Conservation (phyloP, 2,113 vertebrate genomes). For the Eleginops maclovinus region DNA sequence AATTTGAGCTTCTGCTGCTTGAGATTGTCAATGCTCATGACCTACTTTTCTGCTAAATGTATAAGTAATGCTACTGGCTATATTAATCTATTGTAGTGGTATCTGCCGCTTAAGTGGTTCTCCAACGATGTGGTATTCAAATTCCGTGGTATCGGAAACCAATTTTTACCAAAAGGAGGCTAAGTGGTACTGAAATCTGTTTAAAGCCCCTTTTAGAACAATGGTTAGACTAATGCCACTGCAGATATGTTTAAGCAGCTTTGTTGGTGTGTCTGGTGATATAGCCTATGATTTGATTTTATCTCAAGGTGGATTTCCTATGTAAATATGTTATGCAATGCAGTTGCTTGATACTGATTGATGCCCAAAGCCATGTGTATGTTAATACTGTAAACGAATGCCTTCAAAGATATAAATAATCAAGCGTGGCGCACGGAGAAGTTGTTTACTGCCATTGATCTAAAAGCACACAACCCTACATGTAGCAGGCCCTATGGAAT, state of each 20-base stretch:
- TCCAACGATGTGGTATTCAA: background rate
- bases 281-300: background rate
- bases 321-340: background rate
- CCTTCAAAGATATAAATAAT: conserved; percentile 50
- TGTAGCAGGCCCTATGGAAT: conserved; percentile 33
- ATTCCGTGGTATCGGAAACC: too few relatives aligned
- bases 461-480: conserved; percentile 23
- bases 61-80: too few relatives aligned
- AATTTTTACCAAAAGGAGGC: background rate
- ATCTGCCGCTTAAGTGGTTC: background rate
- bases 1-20: background rate
- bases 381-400: conserved; percentile 22
- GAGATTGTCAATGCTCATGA: background rate
- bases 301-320: background rate
- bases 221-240: background rate
- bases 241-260: background rate
- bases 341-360: background rate
- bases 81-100: background rate
- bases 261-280: too few relatives aligned
- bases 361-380: conserved; percentile 2
- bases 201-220: background rate
- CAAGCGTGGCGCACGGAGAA: conserved; percentile 31
- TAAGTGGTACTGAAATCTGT: background rate
- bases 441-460: conserved; percentile 64
- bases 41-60: background rate